These are phyloP conservation scores for Piscicola geometra DNA, from an alignment of 2,888 invertebrate genomes.

Conservation along the genomic window DNA sequence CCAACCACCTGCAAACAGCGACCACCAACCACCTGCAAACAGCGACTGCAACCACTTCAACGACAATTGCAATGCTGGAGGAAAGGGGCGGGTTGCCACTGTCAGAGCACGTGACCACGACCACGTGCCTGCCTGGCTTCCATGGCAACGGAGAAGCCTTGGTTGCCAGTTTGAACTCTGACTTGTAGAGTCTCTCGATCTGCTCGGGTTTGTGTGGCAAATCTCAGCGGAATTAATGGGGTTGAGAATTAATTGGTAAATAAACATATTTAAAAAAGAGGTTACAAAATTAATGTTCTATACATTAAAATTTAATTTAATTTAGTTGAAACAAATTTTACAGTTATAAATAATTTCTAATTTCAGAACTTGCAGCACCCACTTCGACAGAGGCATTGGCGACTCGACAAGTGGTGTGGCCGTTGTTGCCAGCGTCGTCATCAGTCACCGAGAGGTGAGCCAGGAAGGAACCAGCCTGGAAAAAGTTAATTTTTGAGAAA, in stretches of 20 bases:
- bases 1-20: too few relatives aligned
- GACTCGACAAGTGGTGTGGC: constrained; percentile 15
- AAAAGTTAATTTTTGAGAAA: too few relatives aligned
- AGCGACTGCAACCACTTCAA: not conserved
- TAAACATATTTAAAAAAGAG: too few relatives aligned
- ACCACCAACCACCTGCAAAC: constrained; percentile 7
- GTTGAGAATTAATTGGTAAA: too few relatives aligned
- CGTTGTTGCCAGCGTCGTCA: constrained; percentile 38
- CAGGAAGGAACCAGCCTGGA: constrained; percentile 36
- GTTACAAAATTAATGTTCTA: too few relatives aligned
- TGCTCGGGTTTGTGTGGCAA: not conserved
- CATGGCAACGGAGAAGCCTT: constrained; percentile 36
- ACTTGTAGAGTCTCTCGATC: constrained; percentile 31
- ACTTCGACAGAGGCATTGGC: not conserved
- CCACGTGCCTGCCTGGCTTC: constrained; percentile 30
- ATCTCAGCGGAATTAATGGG: too few relatives aligned
- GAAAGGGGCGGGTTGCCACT: constrained; percentile 33
- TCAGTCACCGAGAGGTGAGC: constrained; percentile 40
- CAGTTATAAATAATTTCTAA: too few relatives aligned
- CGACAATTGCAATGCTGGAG: not conserved
- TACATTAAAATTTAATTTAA: too few relatives aligned
- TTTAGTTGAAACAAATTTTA: too few relatives aligned
- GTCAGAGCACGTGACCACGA: constrained; percentile 39
- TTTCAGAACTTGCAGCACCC: too few relatives aligned
- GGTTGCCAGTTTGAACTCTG: constrained; percentile 40